Evolutionary conservation across 2,113 vertebrate genomes (phyloP).

Genomic region (Rissa tridactyla): DNA sequence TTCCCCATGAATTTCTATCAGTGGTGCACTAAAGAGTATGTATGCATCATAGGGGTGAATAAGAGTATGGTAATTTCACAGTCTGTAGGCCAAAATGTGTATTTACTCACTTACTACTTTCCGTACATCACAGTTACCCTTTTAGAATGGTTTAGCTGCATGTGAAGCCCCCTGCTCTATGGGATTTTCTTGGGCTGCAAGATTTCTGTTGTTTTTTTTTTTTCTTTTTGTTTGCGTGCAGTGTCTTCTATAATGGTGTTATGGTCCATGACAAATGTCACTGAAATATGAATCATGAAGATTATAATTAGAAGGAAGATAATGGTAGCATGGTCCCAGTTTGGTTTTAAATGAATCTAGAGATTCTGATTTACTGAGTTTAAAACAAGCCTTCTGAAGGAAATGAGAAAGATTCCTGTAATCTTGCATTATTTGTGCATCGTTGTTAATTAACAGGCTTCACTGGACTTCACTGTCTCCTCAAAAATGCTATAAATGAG

Average conservation of each 20-base stretch:
- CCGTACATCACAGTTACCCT: background rate
- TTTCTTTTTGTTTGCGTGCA: background rate
- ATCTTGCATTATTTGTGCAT: background rate
- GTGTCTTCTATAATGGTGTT: background rate
- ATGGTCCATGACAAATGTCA: background rate
- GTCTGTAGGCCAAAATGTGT: background rate
- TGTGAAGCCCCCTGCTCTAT: background rate
- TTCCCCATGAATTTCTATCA: background rate
- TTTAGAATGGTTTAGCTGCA: background rate
- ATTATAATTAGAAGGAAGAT: background rate
- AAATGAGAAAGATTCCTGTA: background rate
- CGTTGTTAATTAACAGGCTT: background rate
- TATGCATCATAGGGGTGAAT: background rate
- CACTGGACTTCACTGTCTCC: background rate
- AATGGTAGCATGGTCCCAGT: background rate
- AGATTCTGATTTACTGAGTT: background rate
- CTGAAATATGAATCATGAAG: background rate
- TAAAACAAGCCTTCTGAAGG: background rate
- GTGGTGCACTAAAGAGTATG: background rate
- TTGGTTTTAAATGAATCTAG: background rate
- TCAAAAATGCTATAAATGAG: background rate
- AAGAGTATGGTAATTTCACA: background rate
- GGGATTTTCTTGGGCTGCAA: background rate
- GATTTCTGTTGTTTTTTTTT: background rate
- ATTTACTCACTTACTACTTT: background rate